These are phyloP conservation scores for Symphodus melops DNA, from an alignment of 2,113 vertebrate species.

Conservation along the genomic window DNA sequence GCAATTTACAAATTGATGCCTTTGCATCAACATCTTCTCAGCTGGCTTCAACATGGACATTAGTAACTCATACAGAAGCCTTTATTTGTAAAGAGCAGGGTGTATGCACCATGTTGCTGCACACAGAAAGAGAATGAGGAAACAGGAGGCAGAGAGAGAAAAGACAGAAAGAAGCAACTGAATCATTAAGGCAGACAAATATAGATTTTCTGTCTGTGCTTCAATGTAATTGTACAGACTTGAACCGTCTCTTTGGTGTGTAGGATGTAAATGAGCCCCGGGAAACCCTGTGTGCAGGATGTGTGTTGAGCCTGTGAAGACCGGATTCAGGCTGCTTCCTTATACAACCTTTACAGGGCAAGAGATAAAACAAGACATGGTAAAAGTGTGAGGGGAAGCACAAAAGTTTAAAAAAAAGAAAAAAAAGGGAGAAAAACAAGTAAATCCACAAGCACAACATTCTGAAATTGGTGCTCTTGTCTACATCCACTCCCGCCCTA, in stretches of 20 bases:
- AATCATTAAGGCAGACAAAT: slow-evolving; percentile 77
- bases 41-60: slow-evolving; percentile 25
- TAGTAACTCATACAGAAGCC: not conserved
- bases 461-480: slow-evolving; percentile 69
- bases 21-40: slow-evolving; percentile 24
- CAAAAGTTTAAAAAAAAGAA: slow-evolving; percentile 32
- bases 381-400: slow-evolving; percentile 13
- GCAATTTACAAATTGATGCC: slow-evolving; percentile 41
- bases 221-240: slow-evolving; percentile 77
- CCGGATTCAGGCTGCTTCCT: slow-evolving; percentile 43
- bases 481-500: slow-evolving; percentile 43
- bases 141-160: slow-evolving; percentile 32
- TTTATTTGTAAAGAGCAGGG: slow-evolving; percentile 59
- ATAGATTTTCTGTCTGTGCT: slow-evolving; percentile 83
- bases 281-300: slow-evolving; percentile 43
- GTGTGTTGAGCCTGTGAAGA: slow-evolving; percentile 50
- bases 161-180: slow-evolving; percentile 63
- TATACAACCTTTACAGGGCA: slow-evolving; percentile 65
- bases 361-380: slow-evolving; percentile 51
- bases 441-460: slow-evolving; percentile 62
- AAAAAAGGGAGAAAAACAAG: slow-evolving; percentile 47
- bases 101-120: slow-evolving; percentile 11
- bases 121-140: not conserved
- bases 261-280: slow-evolving; percentile 78
- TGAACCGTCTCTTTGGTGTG: slow-evolving; percentile 59